A percentile compares a stretch with the other conserved stretches of the same genome.
phyloP scores from a whole-genome alignment of 2,797 vertebrate species.

The Oryzias dopingdopingensis region DNA sequence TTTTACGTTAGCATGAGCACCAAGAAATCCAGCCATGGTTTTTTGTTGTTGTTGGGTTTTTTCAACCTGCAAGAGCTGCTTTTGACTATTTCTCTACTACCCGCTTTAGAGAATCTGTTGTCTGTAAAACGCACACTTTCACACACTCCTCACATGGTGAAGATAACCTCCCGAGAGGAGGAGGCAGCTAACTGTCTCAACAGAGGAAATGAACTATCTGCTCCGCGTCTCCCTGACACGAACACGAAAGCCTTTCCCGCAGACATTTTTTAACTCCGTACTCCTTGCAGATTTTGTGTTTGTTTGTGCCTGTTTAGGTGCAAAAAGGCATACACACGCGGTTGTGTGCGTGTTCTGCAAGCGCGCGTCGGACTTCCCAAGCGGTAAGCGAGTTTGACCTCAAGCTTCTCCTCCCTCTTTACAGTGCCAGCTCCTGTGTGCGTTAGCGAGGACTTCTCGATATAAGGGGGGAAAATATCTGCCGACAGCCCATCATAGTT shows the following conservation, averaged over 20 bases:
- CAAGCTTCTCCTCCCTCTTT: conserved; percentile 72
- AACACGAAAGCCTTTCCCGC: conserved; percentile 16
- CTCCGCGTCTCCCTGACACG: conserved; percentile 51
- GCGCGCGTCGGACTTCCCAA: conserved; percentile 5
- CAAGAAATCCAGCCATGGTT: too few relatives aligned
- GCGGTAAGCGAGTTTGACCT: conserved; percentile 72
- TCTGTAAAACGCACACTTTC: conserved; percentile 26
- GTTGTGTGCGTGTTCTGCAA: conserved; percentile 7
- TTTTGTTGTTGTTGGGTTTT: background rate
- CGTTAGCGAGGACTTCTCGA: conserved; percentile 61
- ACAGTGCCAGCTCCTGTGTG: conserved; percentile 66
- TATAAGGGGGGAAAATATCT: conserved; percentile 67
- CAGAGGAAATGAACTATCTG: conserved; percentile 73
- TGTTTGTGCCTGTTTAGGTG: conserved; percentile 45
- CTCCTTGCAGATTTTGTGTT: conserved; percentile 41
- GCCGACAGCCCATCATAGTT: conserved; percentile 74
- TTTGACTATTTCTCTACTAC: conserved; percentile 38
- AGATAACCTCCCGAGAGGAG: conserved; percentile 56
- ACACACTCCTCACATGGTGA: conserved; percentile 41
- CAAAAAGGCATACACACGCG: conserved; percentile 25
- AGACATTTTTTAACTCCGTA: conserved; percentile 44
- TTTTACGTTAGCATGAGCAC: too few relatives aligned
- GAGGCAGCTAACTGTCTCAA: conserved; percentile 59
- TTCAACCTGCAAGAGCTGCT: conserved; percentile 12
- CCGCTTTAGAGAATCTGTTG: conserved; percentile 29